Evolutionary conservation across 2,888 invertebrate genomes (phyloP), one percentile per base, ranked within the genome.

Genomic region (Agrotis puta): DNA sequence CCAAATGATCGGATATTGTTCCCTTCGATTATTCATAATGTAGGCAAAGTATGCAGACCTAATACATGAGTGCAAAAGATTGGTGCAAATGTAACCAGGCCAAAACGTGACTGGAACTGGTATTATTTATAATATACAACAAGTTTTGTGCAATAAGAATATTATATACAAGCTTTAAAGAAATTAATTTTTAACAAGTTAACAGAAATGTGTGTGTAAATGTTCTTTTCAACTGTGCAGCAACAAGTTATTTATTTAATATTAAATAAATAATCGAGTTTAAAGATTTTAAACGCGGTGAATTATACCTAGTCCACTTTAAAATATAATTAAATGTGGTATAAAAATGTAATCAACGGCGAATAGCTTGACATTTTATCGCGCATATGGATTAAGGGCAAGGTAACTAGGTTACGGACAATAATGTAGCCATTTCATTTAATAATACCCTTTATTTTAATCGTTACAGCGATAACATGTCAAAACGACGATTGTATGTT

Each of bases 401-500:
- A 92, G 92, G 92, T 85, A 88, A 90, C 72, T 85, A 85, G 92
- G 92, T 92, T 92, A 92, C 84, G 89, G 90, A 85, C 90, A 85
- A 74, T 77, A 51, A 77, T 76, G 51, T 48, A 57, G 69, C 11
- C 47, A 61, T 56, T 70, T 71, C 67, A 71, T 65, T 75, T 68
- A 79, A 64, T 77, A 63, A 59, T 75, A 72, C 69, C 58, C 53
- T 66, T 59, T 50, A 70, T 59, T 64, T 50, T 53, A 72, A 62
- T 64, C 51, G 24, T 47, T 56, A 56, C 58, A 59, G 27, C 57
- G 62, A 79, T 70, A 70, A 66, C 71, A 50, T 71, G 80, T 76
- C 78, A 56, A 81, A 79, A 68, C 71, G 71, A 66, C 58, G 43
- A 85, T 88, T 88, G 86, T 87, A 84, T 88, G 86, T 4, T 87